Percentiles rank a stretch among this genome's conserved stretches.
Evolutionary conservation across 1,140 invertebrate species (phyloP).

Genomic region (Dinoponera quadriceps): DNA sequence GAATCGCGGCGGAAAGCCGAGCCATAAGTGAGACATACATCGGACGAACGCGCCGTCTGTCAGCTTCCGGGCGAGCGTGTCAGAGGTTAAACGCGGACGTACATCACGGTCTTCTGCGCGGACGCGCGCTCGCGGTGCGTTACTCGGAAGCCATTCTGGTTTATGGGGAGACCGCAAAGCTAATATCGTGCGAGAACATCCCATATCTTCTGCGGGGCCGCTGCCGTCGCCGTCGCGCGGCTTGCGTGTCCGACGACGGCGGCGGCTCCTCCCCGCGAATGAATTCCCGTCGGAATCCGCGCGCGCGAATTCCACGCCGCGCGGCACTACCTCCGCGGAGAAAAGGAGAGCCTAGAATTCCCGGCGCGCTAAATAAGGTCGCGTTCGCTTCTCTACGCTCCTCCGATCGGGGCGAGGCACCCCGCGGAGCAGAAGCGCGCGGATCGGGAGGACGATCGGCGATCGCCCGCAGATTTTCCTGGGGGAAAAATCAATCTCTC

Average conservation of each 20-base stretch:
- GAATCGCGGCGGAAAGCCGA: too few relatives aligned
- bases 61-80: constrained; percentile 42
- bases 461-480: constrained; percentile 43
- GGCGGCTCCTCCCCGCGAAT: constrained; percentile 41
- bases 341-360: constrained; percentile 62
- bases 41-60: constrained; percentile 42
- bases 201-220: constrained; percentile 20
- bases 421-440: constrained; percentile 48
- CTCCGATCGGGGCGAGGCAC: constrained; percentile 31
- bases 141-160: constrained; percentile 54
- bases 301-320: constrained; percentile 60
- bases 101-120: constrained; percentile 46
- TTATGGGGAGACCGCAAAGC: constrained; percentile 38
- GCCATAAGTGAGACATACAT: background rate
- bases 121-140: constrained; percentile 12
- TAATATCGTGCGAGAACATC: constrained; percentile 39
- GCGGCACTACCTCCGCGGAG: background rate
- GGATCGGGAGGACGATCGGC: constrained; percentile 3
- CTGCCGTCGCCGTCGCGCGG: constrained; percentile 5
- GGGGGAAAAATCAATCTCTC: constrained; percentile 39
- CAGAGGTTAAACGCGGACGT: constrained; percentile 45
- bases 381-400: constrained; percentile 17
- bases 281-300: constrained; percentile 63
- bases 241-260: constrained; percentile 12
- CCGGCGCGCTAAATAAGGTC: constrained; percentile 69